Percentiles rank a stretch among this genome's conserved stretches.
These are phyloP conservation scores for Poeciliopsis paucimaculata DNA, from an alignment of 2,797 vertebrate genomes.

Conservation along the genomic window DNA sequence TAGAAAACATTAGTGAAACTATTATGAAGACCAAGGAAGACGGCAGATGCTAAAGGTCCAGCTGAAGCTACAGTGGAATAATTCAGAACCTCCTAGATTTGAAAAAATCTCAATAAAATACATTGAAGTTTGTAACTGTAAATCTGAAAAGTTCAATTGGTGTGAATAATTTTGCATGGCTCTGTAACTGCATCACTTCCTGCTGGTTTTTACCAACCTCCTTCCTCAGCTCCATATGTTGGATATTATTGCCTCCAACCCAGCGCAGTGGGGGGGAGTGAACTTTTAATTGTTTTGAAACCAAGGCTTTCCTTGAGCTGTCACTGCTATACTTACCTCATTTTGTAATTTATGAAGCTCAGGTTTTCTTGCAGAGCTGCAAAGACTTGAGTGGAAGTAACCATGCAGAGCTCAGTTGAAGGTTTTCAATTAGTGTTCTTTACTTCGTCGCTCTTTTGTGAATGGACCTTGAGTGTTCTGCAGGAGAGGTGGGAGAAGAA, in stretches of 20 bases:
- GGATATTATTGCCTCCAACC: neutral
- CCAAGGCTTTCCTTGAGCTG: neutral
- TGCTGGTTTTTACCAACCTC: neutral
- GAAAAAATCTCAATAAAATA: neutral
- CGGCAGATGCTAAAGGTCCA: neutral
- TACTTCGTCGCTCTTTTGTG: conserved; percentile 4
- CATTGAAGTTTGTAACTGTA: neutral
- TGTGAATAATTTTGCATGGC: neutral
- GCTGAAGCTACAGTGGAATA: neutral
- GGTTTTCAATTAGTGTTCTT: conserved; percentile 11
- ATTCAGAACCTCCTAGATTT: neutral
- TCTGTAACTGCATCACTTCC: neutral
- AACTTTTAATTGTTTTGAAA: conserved; percentile 4
- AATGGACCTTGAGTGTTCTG: conserved; percentile 31
- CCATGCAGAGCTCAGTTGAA: neutral
- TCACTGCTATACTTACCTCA: neutral
- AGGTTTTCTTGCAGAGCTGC: neutral
- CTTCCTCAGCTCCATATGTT: neutral
- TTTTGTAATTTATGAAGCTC: neutral
- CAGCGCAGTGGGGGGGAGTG: neutral
- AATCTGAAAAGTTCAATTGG: neutral
- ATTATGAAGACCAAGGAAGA: no score
- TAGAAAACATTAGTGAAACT: no score
- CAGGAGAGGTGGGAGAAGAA: neutral
- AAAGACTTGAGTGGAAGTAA: neutral